phyloP scores from a whole-genome alignment of 2,113 vertebrate genomes.

The Gulo gulo region DNA sequence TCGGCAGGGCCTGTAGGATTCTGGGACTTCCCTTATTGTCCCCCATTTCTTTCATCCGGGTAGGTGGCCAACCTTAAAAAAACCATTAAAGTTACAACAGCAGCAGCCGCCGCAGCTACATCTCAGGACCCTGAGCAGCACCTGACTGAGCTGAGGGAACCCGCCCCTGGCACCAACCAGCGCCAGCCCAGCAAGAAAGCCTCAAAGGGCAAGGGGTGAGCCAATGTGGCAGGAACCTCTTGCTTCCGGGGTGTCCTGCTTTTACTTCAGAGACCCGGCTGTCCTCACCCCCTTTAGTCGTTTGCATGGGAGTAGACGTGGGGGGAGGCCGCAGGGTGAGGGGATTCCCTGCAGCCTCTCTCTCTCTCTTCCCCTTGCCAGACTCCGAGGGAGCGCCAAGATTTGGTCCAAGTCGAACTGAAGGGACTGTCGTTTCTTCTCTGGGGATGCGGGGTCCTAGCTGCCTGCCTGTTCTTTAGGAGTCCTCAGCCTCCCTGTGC shows the following conservation, averaged over 20 bases:
- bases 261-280: not conserved
- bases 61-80: conserved; percentile 98
- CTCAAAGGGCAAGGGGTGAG: conserved; percentile 98
- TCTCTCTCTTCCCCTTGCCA: conserved; percentile 74
- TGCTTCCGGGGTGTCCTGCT: not conserved
- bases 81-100: conserved; percentile 96
- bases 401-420: conserved; percentile 99
- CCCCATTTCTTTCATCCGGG: conserved; percentile 1
- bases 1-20: not conserved
- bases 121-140: conserved; percentile 95
- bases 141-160: conserved; percentile 85
- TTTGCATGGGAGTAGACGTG: not conserved
- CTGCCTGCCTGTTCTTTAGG: conserved; percentile 52
- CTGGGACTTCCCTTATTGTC: not conserved
- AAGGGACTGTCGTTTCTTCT: conserved; percentile 71
- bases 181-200: conserved; percentile 93
- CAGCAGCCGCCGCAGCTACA: conserved; percentile 92
- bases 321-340: not conserved
- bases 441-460: conserved; percentile 46
- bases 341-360: conserved; percentile 20
- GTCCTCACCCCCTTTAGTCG: not conserved
- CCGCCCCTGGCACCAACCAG: conserved; percentile 83
- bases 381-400: conserved; percentile 96
- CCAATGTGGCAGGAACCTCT: not conserved
- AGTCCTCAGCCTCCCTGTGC: conserved; percentile 71